These are phyloP conservation scores for Caenorhabditis zanzibari DNA, from an alignment of 2,888 invertebrate genomes.

Conservation along the genomic window DNA sequence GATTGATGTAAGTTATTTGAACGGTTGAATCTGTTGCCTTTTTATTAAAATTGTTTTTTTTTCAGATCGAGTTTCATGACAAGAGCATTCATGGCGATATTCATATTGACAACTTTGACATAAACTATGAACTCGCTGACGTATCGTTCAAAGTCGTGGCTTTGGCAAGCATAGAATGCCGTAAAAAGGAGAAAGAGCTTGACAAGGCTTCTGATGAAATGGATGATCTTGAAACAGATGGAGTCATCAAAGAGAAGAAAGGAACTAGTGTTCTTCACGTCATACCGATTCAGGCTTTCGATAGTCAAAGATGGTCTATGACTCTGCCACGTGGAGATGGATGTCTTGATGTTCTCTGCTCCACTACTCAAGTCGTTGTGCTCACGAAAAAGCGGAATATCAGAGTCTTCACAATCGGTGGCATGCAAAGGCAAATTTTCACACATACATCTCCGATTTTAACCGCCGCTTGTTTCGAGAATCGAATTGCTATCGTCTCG, in stretches of 20 bases:
- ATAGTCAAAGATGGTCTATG: conserved; percentile 70
- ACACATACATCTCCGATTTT: conserved; percentile 88
- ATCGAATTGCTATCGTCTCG: conserved; percentile 87
- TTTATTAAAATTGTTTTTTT: no score
- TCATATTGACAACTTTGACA: conserved; percentile 90
- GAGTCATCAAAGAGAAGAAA: conserved; percentile 21
- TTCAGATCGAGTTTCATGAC: conserved; percentile 92
- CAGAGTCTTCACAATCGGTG: conserved; percentile 91
- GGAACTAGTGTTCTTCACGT: conserved; percentile 59
- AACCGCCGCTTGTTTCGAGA: conserved; percentile 87
- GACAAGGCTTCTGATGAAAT: conserved; percentile 45
- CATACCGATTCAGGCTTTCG: conserved; percentile 52
- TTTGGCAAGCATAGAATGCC: conserved; percentile 70
- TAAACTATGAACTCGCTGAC: conserved; percentile 92
- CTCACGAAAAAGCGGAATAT: conserved; percentile 89
- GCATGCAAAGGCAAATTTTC: conserved; percentile 91
- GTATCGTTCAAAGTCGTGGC: conserved; percentile 90
- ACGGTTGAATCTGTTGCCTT: not conserved
- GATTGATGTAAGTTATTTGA: conserved; percentile 87
- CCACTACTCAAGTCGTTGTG: conserved; percentile 89
- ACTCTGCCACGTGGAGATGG: conserved; percentile 87
- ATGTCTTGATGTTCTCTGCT: conserved; percentile 86
- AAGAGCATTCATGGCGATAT: conserved; percentile 92
- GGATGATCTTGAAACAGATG: conserved; percentile 37
- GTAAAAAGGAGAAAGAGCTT: conserved; percentile 59